These are phyloP conservation scores for Sinotaia quadrata DNA, from an alignment of 2,888 invertebrate genomes.

Conservation along the genomic window DNA sequence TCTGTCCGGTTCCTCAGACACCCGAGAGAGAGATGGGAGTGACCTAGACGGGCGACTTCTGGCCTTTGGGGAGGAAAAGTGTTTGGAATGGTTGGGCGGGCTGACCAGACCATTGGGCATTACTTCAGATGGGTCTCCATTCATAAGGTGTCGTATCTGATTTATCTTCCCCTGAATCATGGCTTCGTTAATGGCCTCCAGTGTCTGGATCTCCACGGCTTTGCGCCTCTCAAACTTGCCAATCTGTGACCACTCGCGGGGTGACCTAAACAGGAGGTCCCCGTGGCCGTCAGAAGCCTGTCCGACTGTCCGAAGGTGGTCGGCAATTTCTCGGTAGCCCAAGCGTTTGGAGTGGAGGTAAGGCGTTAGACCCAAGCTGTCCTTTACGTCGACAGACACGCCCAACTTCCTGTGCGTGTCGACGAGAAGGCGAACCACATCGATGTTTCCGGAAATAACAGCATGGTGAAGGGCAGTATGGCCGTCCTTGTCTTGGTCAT, in stretches of 20 bases:
- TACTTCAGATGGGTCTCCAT: not conserved
- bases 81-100: conserved; percentile 9
- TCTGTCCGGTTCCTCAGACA: no score
- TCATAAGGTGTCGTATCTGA: not conserved
- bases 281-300: conserved; percentile 31
- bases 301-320: conserved; percentile 19
- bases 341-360: conserved; percentile 63
- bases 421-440: conserved; percentile 50
- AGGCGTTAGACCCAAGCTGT: conserved; percentile 63
- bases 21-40: conserved; percentile 13
- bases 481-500: conserved; percentile 57
- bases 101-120: no score
- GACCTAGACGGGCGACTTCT: conserved; percentile 16
- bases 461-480: conserved; percentile 65
- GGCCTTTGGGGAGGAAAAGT: not conserved
- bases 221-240: conserved; percentile 54
- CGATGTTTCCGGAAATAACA: conserved; percentile 49
- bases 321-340: conserved; percentile 42
- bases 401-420: conserved; percentile 54
- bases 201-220: conserved; percentile 35
- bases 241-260: conserved; percentile 59
- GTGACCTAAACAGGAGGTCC: conserved; percentile 47
- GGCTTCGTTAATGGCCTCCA: conserved; percentile 40
- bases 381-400: conserved; percentile 61
- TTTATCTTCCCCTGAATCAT: conserved; percentile 35